Percentiles rank a stretch among this genome's conserved stretches.
Evolutionary conservation across 1,140 invertebrate genomes (phyloP).

Genomic region (Scaptodrosophila lebanonensis): DNA sequence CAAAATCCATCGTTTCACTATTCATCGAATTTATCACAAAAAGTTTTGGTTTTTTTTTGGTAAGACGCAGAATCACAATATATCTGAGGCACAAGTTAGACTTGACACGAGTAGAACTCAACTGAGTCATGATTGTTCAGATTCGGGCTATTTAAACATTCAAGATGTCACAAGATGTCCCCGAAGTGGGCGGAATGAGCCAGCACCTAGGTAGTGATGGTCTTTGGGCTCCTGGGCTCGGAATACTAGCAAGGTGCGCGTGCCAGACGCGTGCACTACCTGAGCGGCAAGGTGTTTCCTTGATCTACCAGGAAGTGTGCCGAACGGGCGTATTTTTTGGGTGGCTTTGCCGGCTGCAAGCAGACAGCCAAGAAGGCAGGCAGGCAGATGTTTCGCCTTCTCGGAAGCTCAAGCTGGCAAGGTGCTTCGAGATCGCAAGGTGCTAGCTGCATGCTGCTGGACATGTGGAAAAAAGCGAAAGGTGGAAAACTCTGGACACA

Average conservation of each 20-base stretch:
- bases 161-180: neutral
- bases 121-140: constrained; percentile 32
- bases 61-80: constrained; percentile 32
- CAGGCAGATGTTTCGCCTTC: constrained; percentile 61
- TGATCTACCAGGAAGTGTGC: constrained; percentile 56
- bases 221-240: too few species aligned
- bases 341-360: constrained; percentile 29
- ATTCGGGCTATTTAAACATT: constrained; percentile 52
- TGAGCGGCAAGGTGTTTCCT: constrained; percentile 25
- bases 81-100: constrained; percentile 48
- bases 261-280: constrained; percentile 64
- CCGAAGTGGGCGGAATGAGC: constrained; percentile 15
- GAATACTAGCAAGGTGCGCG: constrained; percentile 43
- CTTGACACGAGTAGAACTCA: constrained; percentile 66
- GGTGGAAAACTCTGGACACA: constrained; percentile 29
- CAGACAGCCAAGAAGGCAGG: constrained; percentile 1
- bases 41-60: constrained; percentile 5
- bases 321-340: constrained; percentile 50
- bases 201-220: too few species aligned
- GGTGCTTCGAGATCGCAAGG: constrained; percentile 9
- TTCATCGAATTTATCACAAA: constrained; percentile 34
- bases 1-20: constrained; percentile 49
- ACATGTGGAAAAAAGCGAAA: constrained; percentile 53
- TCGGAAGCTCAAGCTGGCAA: constrained; percentile 46
- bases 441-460: constrained; percentile 9